Evolutionary conservation across 2,888 invertebrate genomes (phyloP).

Genomic region (Thelaira solivaga): DNA sequence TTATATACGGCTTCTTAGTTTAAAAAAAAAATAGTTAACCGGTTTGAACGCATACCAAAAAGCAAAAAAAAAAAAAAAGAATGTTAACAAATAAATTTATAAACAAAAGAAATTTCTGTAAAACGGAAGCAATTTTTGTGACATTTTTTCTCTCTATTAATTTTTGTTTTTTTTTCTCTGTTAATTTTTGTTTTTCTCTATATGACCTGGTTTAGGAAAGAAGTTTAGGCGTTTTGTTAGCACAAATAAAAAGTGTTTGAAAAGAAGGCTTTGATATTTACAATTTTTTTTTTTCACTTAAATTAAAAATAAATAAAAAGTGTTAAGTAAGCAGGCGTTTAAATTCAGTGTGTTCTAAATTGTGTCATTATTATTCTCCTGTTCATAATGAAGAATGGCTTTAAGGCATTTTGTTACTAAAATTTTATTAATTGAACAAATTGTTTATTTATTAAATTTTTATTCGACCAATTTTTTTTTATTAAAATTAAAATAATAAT

Average conservation of each 20-base stretch:
- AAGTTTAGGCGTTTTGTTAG: background rate
- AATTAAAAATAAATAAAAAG: background rate
- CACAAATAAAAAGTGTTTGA: background rate
- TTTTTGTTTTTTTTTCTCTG: no score
- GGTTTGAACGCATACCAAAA: background rate
- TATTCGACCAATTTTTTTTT: no score
- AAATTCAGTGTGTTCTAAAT: background rate
- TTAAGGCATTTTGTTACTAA: no score
- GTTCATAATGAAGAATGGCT: no score
- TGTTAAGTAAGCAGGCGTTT: background rate
- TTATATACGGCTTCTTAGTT: constrained; percentile 49
- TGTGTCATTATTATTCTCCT: no score
- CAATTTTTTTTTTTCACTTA: background rate
- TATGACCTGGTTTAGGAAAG: background rate
- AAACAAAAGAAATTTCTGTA: constrained; percentile 17
- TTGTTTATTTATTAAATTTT: no score
- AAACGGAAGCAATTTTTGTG: constrained; percentile 18
- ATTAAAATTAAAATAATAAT: no score
- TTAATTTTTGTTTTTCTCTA: background rate
- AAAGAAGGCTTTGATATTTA: no score
- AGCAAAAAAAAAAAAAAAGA: background rate
- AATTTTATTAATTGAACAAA: no score
- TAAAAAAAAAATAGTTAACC: constrained; percentile 8
- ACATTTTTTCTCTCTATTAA: background rate
- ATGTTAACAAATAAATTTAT: background rate